Percentiles rank a stretch among this genome's conserved stretches.
Conservation (phyloP, 2,113 vertebrate genomes). For the Pantherophis guttatus region DNA sequence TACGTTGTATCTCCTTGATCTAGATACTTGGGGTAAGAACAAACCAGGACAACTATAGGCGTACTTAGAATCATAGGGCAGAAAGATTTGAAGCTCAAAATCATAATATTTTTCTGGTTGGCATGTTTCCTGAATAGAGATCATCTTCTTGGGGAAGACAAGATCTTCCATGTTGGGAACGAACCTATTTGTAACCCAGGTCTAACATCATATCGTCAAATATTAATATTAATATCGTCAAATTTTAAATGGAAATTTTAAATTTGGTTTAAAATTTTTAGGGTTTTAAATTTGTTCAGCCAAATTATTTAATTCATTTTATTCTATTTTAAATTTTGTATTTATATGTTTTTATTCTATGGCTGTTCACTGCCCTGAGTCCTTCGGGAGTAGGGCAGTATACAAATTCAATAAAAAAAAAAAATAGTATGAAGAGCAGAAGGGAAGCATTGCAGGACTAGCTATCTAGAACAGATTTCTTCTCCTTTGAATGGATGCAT, state of each 20-base stretch:
- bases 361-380: too few relatives aligned
- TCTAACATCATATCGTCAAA: not conserved
- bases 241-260: too few relatives aligned
- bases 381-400: too few relatives aligned
- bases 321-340: too few relatives aligned
- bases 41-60: not conserved
- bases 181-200: not conserved
- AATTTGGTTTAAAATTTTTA: too few relatives aligned
- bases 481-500: not conserved
- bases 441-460: not conserved
- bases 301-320: too few relatives aligned
- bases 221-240: too few relatives aligned
- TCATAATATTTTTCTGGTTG: not conserved
- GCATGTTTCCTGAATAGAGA: not conserved
- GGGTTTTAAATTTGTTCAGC: too few relatives aligned
- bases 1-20: not conserved
- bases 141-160: not conserved
- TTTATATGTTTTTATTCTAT: too few relatives aligned
- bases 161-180: not conserved
- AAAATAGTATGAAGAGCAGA: not conserved
- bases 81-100: not conserved
- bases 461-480: not conserved
- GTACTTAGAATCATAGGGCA: not conserved
- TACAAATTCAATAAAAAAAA: too few relatives aligned
- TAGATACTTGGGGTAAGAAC: not conserved